Base-by-base conservation (phyloP, 2,888 invertebrate genomes). In the Drosophila lacicola region DNA sequence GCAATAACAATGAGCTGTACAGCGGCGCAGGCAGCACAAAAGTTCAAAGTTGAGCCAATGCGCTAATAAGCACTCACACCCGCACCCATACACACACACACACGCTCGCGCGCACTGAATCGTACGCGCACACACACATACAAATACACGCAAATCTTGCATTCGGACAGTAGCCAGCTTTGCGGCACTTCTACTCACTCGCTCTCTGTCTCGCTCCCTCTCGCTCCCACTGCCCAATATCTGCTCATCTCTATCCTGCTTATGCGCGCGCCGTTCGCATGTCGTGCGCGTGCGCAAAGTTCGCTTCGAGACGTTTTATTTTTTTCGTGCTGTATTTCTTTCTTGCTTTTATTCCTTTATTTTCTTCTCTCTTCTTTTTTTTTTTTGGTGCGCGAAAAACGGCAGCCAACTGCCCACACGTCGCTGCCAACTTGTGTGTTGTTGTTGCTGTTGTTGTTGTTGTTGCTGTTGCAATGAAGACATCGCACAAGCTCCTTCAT, bases 351-450 rank as follows among this genome's bases (percentile, higher is more conserved):
- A 13, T 36, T 36, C 36, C 13, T 37, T 41, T 62, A 44, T 46
- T 49, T 29, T 53, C 25, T 53, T 41, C 17, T 8, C 39, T 33
- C 25, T 45, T 19, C 45, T 44, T 54, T n/a, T 17, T 56, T 61
- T 6, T 49, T 74, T 78, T 69, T 36, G 63, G 54, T 69, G 75
- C 82, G 74, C 83, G 78, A 82, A 69, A 80, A 87, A 82, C 78
- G 68, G 82, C 88, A 87, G 82, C 71, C 72, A 75, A 84, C 82
- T 83, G 87, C 82, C 82, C 87, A 82, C 84, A 82, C 83, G 71
- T 74, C 56, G 51, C 25, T 17, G 50, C 19, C 37, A 36, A 41
- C 19, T 42, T 36, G 19, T 49, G 41, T 63, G 44, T 47, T 46
- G 46, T 10, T 58, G 41, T 39, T 67, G 50, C 11, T 46, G 53